Evolutionary conservation across 2,888 invertebrate species (phyloP), one percentile per base, ranked within the genome.

Genomic region (Papilio gigon): DNA sequence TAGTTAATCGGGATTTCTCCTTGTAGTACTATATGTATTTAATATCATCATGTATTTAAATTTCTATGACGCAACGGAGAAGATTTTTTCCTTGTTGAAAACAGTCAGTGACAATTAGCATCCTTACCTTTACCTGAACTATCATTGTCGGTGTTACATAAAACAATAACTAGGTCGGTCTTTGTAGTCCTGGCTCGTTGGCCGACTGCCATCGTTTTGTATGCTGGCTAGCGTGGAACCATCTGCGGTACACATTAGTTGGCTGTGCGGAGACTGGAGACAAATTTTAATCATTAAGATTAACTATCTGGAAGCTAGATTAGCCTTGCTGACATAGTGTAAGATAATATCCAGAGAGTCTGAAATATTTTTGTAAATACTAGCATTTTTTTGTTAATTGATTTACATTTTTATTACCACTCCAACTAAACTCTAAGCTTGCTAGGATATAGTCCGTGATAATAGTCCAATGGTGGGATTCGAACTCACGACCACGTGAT

Each of bases 191-290:
- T 61, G 61, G 42, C 30, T 30, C 20, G n/a, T 61, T 67, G 67
- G 67, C 67, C 17, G 25, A 8, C 17, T 53, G 67, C 67, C 67
- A 67, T 61, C 20, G 40, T 56, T 61, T 14, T 20, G 50, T 20
- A 30, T 53, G 37, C 40, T 42, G 30, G 22, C 40, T 40, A 40
- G 12, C 37, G 58, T 17, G n/a, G 37, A 47, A 37, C 67, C 60
- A 50, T 60, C 47, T 67, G 67, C 50, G 53, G 40, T 30, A 61
- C 35, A 50, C 35, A 37, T 59, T 66, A 40, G 14, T 74, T 72
- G 72, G 63, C 67, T 74, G 71, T 30, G 73, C 70, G 71, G 71
- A 70, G 53, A 6, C 27, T 14, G 50, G 22, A 8, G 27, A 53
- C 50, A n/a, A 56, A 56, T 56, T 56, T 56, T 30, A n/a, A 56